Evolutionary conservation across 1,140 invertebrate species (phyloP).

Genomic region (Caenorhabditis latens): DNA sequence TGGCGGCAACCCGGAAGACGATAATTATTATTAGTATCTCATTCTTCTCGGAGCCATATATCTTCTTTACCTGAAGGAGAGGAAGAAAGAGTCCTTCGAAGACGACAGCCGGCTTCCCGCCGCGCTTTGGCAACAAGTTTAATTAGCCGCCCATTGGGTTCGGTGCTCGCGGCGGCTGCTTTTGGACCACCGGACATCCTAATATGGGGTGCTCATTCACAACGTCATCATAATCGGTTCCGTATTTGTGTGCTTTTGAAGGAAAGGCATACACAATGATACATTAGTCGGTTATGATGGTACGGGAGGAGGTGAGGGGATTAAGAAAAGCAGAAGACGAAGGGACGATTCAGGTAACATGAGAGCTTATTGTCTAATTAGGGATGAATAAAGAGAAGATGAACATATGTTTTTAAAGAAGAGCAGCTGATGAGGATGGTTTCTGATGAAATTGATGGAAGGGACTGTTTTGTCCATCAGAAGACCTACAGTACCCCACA

Average conservation of each 20-base stretch:
- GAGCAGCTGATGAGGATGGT: background rate
- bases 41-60: slow-evolving; percentile 3
- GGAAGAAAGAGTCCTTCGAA: background rate
- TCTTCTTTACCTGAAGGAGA: slow-evolving; percentile 18
- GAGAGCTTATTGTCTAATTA: slow-evolving; percentile 23
- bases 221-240: slow-evolving; percentile 55
- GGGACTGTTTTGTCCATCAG: too few relatives aligned
- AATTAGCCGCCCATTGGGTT: slow-evolving; percentile 4
- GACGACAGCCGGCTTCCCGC: slow-evolving; percentile 38
- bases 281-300: slow-evolving; percentile 29
- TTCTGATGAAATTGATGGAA: too few relatives aligned
- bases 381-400: background rate
- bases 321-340: too few relatives aligned
- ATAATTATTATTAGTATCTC: slow-evolving; percentile 54
- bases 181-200: slow-evolving; percentile 27
- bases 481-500: too few relatives aligned
- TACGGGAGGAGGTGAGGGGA: background rate
- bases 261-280: slow-evolving; percentile 15
- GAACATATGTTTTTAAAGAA: background rate
- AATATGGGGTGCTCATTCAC: slow-evolving; percentile 20
- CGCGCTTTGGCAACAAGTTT: slow-evolving; percentile 27
- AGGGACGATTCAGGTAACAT: slow-evolving; percentile 30
- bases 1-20: background rate
- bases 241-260: background rate
- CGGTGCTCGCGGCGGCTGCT: background rate